Base-by-base conservation (phyloP, 2,888 invertebrate species). In the Pherbina coryleti region DNA sequence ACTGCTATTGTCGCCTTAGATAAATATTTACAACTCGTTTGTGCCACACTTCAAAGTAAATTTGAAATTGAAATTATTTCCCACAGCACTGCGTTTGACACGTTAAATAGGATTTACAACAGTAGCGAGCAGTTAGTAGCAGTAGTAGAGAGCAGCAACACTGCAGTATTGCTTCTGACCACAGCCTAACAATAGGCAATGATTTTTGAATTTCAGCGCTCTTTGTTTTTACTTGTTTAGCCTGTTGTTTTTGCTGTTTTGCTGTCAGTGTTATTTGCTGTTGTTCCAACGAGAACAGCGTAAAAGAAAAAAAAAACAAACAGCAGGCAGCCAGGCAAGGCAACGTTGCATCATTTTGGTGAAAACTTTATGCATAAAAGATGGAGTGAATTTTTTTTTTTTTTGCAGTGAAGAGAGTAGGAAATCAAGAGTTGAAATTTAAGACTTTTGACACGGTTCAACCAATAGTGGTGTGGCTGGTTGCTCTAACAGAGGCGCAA, bases 1-100 rank as follows among this genome's bases (percentile, higher is more conserved):
- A 0, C 37, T 67, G 19, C 22, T 44, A 44, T 67, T 37, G 14
- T 67, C 67, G 44, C 67, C 22, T 19, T 22, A 67, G 25, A 60
- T 66, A 75, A 75, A 75, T 75, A 75, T 75, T 75, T 75, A 55
- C 66, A 67, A 66, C 67, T 75, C 75, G 75, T 75, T 75, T 75
- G 75, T 67, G 67, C 55, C 25, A 19, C 34, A 55, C 75, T 55
- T 67, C 75, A 67, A 31, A 67, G 25, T 55, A 75, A 75, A 75
- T 67, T 66, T 75, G 75, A 66, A 66, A 55, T 75, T 67, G 57
- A 67, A 66, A 53, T 75, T 55, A 53, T 53, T 51, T 64, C 14
- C 51, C 44, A 37, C 22, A 34, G 14, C 37, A 44, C 51, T 31
- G 49, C 55, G 19, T 19, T 57, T 22, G 3, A 34, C 34, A 34